Conservation (phyloP, 2,797 vertebrate species). For the Garrulus glandarius region DNA sequence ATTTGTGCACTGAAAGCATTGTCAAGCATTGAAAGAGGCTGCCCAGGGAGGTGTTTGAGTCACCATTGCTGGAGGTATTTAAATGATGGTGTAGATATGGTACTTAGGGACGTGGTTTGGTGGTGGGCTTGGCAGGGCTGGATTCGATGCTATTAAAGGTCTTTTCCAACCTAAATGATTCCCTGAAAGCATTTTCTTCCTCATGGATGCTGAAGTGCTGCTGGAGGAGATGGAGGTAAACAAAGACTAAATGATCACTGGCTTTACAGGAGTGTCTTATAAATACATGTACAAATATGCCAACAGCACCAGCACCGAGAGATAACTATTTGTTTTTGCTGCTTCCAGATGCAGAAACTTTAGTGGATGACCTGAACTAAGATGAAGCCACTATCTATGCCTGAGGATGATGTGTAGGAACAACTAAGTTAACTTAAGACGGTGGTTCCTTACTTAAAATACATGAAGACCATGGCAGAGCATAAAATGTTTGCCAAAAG, state of each 20-base stretch:
- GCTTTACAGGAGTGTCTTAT: too few relatives aligned
- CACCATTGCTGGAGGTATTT: not conserved
- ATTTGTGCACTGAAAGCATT: too few relatives aligned
- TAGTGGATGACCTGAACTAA: not conserved
- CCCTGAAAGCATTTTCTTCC: not conserved
- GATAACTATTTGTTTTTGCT: not conserved
- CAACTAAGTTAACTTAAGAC: not conserved
- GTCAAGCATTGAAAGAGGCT: not conserved
- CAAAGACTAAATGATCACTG: not conserved
- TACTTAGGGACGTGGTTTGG: not conserved
- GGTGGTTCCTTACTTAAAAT: not conserved
- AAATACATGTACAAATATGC: not conserved
- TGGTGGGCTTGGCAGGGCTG: not conserved
- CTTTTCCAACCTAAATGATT: not conserved
- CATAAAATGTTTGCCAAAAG: not conserved
- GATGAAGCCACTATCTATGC: not conserved
- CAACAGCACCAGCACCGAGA: not conserved
- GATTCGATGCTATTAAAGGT: not conserved
- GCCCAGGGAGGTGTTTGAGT: not conserved
- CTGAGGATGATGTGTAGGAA: not conserved
- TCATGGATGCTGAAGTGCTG: not conserved
- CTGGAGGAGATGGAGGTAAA: not conserved
- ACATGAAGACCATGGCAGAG: not conserved
- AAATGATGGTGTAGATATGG: not conserved
- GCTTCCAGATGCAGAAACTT: not conserved